These are phyloP conservation scores for Labeo calbasu DNA, from an alignment of 2,797 vertebrate genomes.

Conservation along the genomic window DNA sequence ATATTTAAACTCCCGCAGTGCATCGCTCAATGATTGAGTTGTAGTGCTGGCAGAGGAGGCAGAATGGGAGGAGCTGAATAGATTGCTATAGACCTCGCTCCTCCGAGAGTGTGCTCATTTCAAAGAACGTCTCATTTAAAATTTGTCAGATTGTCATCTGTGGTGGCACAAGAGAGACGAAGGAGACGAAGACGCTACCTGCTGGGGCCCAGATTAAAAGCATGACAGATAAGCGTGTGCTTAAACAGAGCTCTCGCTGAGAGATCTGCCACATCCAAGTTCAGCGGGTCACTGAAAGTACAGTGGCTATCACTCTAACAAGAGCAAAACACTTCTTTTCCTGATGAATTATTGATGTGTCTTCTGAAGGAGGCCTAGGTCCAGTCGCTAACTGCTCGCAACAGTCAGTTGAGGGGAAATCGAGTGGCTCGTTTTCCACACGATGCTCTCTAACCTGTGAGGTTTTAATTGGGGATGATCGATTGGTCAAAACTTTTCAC, in stretches of 20 bases:
- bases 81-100: conserved; percentile 35
- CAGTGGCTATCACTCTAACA: conserved; percentile 41
- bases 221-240: conserved; percentile 42
- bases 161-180: not conserved
- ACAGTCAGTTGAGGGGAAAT: conserved; percentile 18
- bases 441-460: not conserved
- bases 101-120: conserved; percentile 25
- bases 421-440: not conserved
- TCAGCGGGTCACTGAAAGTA: conserved; percentile 36
- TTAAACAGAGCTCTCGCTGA: conserved; percentile 29
- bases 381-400: conserved; percentile 20
- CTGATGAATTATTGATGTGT: conserved; percentile 47
- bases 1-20: conserved; percentile 22
- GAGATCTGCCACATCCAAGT: conserved; percentile 18
- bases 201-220: conserved; percentile 45
- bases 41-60: not conserved
- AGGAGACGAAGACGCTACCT: conserved; percentile 16
- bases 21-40: conserved; percentile 31
- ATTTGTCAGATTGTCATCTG: conserved; percentile 46
- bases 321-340: conserved; percentile 34
- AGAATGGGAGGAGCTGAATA: conserved; percentile 35
- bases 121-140: conserved; percentile 50
- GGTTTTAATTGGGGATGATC: not conserved
- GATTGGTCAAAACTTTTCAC: not conserved
- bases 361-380: not conserved